A percentile compares a stretch with the other conserved stretches of the same genome.
phyloP scores from a whole-genome alignment of 2,888 invertebrate genomes.

The Ophion ventricosus region DNA sequence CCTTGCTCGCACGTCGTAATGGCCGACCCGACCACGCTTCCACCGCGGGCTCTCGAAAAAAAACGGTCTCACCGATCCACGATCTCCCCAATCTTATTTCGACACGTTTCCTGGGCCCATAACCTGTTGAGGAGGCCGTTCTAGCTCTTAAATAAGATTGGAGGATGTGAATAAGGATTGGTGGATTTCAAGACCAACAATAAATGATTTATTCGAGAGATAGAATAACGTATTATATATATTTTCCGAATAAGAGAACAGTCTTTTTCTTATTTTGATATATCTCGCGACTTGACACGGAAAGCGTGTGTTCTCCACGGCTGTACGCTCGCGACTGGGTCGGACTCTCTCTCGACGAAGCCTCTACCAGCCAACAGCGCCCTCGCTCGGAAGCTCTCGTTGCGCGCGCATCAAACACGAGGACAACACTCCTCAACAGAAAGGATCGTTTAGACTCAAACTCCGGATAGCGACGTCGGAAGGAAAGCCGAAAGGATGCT shows the following conservation, averaged over 20 bases:
- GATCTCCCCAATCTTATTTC: neutral
- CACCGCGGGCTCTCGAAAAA: constrained; percentile 24
- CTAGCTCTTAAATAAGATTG: no score
- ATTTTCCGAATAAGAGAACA: no score
- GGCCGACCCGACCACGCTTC: constrained; percentile 39
- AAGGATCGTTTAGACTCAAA: constrained; percentile 9
- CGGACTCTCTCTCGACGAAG: no score
- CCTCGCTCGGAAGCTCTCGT: constrained; percentile 41
- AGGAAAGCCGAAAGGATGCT: constrained; percentile 24
- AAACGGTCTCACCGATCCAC: constrained; percentile 27
- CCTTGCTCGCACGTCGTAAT: constrained; percentile 41
- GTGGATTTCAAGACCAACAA: no score
- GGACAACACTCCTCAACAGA: constrained; percentile 44
- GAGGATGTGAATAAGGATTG: no score
- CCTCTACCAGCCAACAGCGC: constrained; percentile 26
- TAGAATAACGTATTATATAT: no score
- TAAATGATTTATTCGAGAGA: no score
- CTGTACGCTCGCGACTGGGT: no score
- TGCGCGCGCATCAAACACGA: constrained; percentile 35
- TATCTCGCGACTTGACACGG: no score
- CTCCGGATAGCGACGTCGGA: neutral
- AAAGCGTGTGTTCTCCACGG: no score
- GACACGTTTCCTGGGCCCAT: constrained; percentile 38
- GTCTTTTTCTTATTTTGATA: no score
- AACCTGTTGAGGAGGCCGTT: constrained; percentile 34